Evolutionary conservation across 2,797 vertebrate species (phyloP), one percentile per base, ranked within the genome.

Genomic region (Chaenodraco wilsoni): DNA sequence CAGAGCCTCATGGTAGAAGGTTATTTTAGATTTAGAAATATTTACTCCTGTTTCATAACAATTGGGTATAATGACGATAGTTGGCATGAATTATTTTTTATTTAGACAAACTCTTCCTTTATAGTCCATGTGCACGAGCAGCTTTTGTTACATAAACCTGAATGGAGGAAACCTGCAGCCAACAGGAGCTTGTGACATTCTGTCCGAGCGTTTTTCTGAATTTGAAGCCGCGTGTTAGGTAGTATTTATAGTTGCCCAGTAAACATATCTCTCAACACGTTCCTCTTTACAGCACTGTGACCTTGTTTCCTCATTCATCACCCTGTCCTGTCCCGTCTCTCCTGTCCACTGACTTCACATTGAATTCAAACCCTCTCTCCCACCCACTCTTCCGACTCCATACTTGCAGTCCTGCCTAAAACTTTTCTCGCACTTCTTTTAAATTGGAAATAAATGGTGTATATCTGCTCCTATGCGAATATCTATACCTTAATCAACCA

Each of bases 231-330:
- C 15, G 27, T 51, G 50, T 73, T 61, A 59, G 69, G 59, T 64
- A 10, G 78, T 92, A 90, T 88, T 89, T 87, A 89, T 90, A 92
- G 88, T 89, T 71, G 61, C 84, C 78, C 54, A 7, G 79, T 78
- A 64, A 88, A 74, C 75, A 69, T 74, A 77, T 80, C 79, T 82
- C 79, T 85, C 77, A 88, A 82, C 87, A 76, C 51, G 14, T 88
- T 88, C 72, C 72, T 82, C 72, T 84, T 78, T 82, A 72, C 70
- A 70, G 74, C 81, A 69, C 65, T 61, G 57, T 83, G 85, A 87
- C 86, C 84, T 81, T 82, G 73, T 82, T 86, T 79, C 45, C 81
- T 84, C 79, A 76, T 87, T 91, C 76, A 76, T 88, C 87, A 78
- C 65, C 14, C 46, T 67, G 55, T 73, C 74, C 41, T 44, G 13